Conservation (phyloP, 1,140 invertebrate species). For the Apolygus lucorum region DNA sequence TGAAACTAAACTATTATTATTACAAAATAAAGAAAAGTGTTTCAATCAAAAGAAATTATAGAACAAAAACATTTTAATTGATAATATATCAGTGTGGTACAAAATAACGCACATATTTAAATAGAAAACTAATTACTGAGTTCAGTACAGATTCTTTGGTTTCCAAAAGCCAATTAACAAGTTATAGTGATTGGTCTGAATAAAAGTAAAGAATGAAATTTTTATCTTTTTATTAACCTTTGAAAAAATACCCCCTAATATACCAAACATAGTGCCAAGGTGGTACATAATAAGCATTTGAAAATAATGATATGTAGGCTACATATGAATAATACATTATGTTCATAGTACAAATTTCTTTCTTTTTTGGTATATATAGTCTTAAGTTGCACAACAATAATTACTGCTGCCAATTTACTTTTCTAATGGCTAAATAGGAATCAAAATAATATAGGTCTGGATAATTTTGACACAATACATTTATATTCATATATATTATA, state of each 20-base stretch:
- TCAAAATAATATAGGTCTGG: constrained; percentile 26
- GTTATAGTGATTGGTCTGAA: constrained; percentile 13
- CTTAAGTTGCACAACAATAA: constrained; percentile 29
- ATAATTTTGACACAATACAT: constrained; percentile 28
- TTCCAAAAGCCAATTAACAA: constrained; percentile 13
- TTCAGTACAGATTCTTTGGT: constrained; percentile 9
- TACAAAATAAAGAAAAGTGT: too few relatives aligned
- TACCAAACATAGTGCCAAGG: constrained; percentile 26
- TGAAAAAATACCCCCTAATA: constrained; percentile 25
- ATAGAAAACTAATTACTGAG: neutral
- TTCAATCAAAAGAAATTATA: neutral
- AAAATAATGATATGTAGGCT: constrained; percentile 29
- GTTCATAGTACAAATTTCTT: constrained; percentile 25
- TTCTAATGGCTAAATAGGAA: constrained; percentile 28
- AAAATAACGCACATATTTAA: constrained; percentile 1
- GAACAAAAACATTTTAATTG: constrained; percentile 3
- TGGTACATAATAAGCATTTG: constrained; percentile 27
- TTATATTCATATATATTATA: constrained; percentile 12
- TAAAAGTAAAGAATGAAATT: constrained; percentile 16
- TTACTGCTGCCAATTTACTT: constrained; percentile 25
- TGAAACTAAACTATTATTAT: too few relatives aligned
- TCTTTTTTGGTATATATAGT: constrained; percentile 29
- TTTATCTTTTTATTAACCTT: constrained; percentile 22
- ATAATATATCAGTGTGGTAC: constrained; percentile 2
- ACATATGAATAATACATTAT: constrained; percentile 26